Conservation (phyloP, 2,113 vertebrate species). For the Zosterops japonicus region DNA sequence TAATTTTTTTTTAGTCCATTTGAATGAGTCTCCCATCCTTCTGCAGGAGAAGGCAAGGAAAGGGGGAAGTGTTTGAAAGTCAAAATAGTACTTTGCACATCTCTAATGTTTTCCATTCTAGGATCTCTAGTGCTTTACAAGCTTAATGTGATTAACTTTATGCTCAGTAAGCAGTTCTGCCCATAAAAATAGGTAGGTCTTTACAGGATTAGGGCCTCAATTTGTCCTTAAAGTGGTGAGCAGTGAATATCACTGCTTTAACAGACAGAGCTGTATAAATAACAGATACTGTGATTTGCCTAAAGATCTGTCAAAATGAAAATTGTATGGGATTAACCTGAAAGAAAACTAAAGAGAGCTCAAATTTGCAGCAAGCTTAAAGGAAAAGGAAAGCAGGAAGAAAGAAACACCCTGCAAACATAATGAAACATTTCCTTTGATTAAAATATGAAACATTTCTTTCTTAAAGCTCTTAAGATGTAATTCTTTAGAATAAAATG, state of each 20-base stretch:
- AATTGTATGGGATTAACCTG: background rate
- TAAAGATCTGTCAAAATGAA: slow-evolving; percentile 21
- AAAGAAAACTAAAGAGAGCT: background rate
- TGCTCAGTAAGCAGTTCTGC: slow-evolving; percentile 58
- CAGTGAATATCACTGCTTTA: slow-evolving; percentile 1
- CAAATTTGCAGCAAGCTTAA: background rate
- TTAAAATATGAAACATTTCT: slow-evolving; percentile 2
- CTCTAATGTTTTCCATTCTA: slow-evolving; percentile 17
- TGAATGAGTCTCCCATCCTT: background rate
- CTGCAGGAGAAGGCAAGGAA: background rate
- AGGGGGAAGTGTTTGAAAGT: slow-evolving; percentile 18
- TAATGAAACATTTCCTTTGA: background rate
- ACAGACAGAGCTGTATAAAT: background rate
- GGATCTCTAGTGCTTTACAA: slow-evolving; percentile 31
- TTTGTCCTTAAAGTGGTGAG: slow-evolving; percentile 33
- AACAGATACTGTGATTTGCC: background rate
- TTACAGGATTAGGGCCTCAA: slow-evolving; percentile 43
- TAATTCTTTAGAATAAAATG: background rate
- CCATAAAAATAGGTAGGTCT: slow-evolving; percentile 49
- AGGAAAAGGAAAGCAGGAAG: background rate
- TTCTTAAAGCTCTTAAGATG: background rate
- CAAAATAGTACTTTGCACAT: slow-evolving; percentile 22
- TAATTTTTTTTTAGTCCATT: background rate
- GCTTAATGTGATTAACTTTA: slow-evolving; percentile 59
- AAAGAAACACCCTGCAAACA: background rate